Percentiles rank a stretch among this genome's conserved stretches.
phyloP scores from a whole-genome alignment of 2,113 vertebrate species.

The Xenus cinereus region DNA sequence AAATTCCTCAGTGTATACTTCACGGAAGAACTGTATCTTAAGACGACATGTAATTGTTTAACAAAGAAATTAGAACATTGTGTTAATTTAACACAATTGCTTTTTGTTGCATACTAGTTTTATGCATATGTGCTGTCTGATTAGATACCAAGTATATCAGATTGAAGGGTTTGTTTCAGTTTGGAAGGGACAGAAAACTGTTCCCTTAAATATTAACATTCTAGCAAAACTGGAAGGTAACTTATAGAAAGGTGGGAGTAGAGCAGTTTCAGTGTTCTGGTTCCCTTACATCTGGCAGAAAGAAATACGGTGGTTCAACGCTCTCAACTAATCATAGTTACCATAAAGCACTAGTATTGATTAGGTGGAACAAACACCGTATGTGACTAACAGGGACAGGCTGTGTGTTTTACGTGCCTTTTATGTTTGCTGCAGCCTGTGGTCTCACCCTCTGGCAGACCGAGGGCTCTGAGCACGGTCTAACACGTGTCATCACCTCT shows the following conservation, averaged over 20 bases:
- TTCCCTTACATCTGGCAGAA: background rate
- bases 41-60: background rate
- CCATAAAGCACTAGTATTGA: no score
- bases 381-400: background rate
- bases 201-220: background rate
- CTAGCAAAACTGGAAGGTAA: background rate
- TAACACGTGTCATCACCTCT: background rate
- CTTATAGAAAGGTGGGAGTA: background rate
- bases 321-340: background rate
- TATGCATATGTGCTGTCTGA: background rate
- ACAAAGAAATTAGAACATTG: background rate
- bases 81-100: background rate
- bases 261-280: background rate
- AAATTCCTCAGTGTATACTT: background rate
- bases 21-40: background rate
- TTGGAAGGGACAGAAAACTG: background rate
- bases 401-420: background rate
- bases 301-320: background rate
- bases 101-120: background rate
- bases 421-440: rapidly evolving
- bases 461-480: background rate
- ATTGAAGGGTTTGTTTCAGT: background rate
- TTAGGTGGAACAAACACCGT: no score
- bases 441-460: background rate
- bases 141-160: background rate